A percentile compares a stretch with the other conserved stretches of the same genome.
Conservation (phyloP, 1,140 invertebrate species). For the Pseudomyrmex cubaensis region DNA sequence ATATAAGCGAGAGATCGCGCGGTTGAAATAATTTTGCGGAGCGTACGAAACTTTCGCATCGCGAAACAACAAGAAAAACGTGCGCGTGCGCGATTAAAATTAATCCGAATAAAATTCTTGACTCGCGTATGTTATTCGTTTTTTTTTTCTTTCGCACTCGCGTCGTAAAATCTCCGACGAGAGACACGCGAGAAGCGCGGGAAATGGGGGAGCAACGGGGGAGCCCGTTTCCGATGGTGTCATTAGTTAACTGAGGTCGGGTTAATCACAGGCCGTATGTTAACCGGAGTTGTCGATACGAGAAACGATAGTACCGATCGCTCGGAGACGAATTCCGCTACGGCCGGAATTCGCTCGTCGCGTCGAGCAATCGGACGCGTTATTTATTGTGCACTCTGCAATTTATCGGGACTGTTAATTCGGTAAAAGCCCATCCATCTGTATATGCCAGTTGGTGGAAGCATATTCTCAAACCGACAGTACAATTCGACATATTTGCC, state of each 20-base stretch:
- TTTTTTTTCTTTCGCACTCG: not conserved
- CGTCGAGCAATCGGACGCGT: constrained; percentile 31
- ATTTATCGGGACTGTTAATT: constrained; percentile 59
- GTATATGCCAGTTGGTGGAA: constrained; percentile 8
- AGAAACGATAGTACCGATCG: constrained; percentile 47
- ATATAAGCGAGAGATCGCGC: not conserved
- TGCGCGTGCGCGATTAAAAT: constrained; percentile 34
- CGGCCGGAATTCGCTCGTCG: constrained; percentile 45
- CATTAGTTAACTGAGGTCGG: constrained; percentile 54
- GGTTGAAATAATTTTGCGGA: constrained; percentile 42
- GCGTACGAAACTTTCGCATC: not conserved
- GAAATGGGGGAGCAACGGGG: not conserved
- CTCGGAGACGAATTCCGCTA: constrained; percentile 52
- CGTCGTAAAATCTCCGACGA: constrained; percentile 35
- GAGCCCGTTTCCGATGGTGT: constrained; percentile 48
- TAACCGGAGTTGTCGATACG: constrained; percentile 57
- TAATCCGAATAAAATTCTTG: constrained; percentile 52
- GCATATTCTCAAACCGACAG: constrained; percentile 41
- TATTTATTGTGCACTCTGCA: constrained; percentile 46
- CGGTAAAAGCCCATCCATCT: constrained; percentile 49
- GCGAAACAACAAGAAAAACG: not conserved
- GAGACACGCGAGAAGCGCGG: not conserved
- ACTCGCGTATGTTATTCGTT: constrained; percentile 39
- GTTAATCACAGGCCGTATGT: constrained; percentile 51
- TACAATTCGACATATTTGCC: not conserved